phyloP scores from a whole-genome alignment of 1,140 invertebrate species.

The Dendroctonus valens region DNA sequence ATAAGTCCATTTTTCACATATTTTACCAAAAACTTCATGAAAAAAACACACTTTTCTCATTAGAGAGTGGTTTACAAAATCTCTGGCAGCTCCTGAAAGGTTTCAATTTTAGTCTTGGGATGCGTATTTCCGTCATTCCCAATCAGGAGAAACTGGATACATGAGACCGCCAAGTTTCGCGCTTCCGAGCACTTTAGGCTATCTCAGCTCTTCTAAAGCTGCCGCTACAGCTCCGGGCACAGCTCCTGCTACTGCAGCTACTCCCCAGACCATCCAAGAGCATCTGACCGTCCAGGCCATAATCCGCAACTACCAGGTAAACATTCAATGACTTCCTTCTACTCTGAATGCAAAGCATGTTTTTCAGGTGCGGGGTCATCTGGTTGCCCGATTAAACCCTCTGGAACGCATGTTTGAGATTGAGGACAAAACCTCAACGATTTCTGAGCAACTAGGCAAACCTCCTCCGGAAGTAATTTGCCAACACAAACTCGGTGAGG shows the following conservation, averaged over 20 bases:
- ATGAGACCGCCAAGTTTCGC: conserved; percentile 78
- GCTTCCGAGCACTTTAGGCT: conserved; percentile 61
- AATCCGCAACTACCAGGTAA: conserved; percentile 97
- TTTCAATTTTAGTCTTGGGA: conserved; percentile 81
- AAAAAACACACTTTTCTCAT: too few relatives aligned
- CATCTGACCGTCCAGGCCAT: conserved; percentile 97
- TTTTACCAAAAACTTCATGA: too few relatives aligned
- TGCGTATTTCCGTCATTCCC: conserved; percentile 88
- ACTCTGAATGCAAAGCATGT: not conserved
- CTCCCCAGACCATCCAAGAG: conserved; percentile 93
- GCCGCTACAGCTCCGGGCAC: conserved; percentile 53
- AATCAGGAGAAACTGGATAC: conserved; percentile 83
- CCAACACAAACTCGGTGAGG: conserved; percentile 66
- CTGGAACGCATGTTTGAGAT: conserved; percentile 75
- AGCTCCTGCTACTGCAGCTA: conserved; percentile 54
- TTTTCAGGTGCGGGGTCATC: conserved; percentile 86
- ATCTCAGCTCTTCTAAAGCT: conserved; percentile 43
- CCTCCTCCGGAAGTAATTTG: conserved; percentile 35
- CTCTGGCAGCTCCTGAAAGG: too few relatives aligned
- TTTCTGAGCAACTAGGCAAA: conserved; percentile 20
- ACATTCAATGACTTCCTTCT: conserved; percentile 15
- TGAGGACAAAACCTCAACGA: conserved; percentile 48
- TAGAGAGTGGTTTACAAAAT: too few relatives aligned
- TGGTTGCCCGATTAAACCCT: conserved; percentile 93
- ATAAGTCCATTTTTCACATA: too few relatives aligned